Base-by-base conservation (phyloP, 2,113 vertebrate species). In the Calyptomena viridis region DNA sequence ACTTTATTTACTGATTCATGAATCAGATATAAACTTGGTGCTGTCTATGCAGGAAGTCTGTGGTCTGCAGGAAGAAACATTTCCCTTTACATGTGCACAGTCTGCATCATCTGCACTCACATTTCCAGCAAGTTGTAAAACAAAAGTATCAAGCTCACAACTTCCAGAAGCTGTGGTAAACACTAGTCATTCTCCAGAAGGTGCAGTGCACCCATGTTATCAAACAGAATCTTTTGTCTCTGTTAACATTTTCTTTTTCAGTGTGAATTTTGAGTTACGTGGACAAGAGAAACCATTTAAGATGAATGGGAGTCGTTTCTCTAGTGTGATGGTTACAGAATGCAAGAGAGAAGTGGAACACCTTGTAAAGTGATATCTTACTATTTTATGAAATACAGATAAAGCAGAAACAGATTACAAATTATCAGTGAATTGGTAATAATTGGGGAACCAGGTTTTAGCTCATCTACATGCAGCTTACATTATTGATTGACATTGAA, bases 41-140 rank as follows among this genome's bases (percentile, higher is more conserved):
- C 16, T 72, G 0, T 18, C 20, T 67, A 0, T n/a, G 23, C 49
- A 62, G 30, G 33, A 60, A 71, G 12, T 23, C 31, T 6, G 8
- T 58, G 5, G 0, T 86, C 8, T 62, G 47, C 5, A 73, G 27
- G 53, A 56, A 11, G 8, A 33, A 50, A 11, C 3, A 1, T 63
- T 72, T 4, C 79, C 15, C 39, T 64, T 55, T 14, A 24, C 4
- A 0, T 5, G 5, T 19, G 11, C 16, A 21, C 3, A 15, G n/a
- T 42, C 40, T 66, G 50, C 28, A 22, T 69, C 21, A 15, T 6
- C 68, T 27, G 17, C 8, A 23, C 9, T 68, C 42, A 12, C 5
- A 22, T 67, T 63, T 42, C 8, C 33, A 59, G 16, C 39, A 63
- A 23, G 37, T n/a, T 68, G 31, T 12, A 49, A n/a, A 76, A 42